A percentile compares a stretch with the other conserved stretches of the same genome.
Conservation (phyloP, 2,797 vertebrate species). For the Gadopsis marmoratus region DNA sequence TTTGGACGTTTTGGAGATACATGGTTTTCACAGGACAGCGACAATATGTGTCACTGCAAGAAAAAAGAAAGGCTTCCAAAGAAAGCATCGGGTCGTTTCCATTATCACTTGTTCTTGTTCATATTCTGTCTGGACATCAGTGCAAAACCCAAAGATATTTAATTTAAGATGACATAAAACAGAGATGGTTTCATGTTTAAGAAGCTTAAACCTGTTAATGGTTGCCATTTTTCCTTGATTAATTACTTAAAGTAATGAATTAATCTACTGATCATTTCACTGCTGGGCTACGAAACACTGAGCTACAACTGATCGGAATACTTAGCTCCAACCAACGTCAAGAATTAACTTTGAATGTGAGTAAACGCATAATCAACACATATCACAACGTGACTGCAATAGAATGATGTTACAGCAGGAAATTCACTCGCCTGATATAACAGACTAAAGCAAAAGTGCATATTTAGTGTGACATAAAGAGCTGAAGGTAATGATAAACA, state of each 20-base stretch:
- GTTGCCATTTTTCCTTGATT: background rate
- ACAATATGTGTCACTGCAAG: background rate
- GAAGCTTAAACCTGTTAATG: background rate
- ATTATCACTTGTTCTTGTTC: background rate
- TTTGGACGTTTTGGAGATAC: background rate
- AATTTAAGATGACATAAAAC: background rate
- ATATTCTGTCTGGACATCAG: background rate
- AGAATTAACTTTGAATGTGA: too few relatives aligned
- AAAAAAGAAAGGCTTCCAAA: background rate
- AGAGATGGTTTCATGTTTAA: background rate
- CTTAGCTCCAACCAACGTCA: background rate
- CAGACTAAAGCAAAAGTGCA: background rate
- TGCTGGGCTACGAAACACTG: background rate
- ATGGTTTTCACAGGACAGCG: background rate
- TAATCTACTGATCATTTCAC: background rate
- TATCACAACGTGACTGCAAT: background rate
- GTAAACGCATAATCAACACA: background rate
- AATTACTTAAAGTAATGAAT: background rate
- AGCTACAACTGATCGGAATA: background rate
- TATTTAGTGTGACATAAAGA: background rate
- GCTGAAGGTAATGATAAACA: constrained; percentile 2
- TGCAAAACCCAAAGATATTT: background rate
- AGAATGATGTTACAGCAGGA: background rate
- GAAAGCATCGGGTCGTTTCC: background rate
- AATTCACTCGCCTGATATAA: background rate